phyloP scores from a whole-genome alignment of 30 jellyfish, hydroid and myxozoan genomes.

The Hydractinia echinata region DNA sequence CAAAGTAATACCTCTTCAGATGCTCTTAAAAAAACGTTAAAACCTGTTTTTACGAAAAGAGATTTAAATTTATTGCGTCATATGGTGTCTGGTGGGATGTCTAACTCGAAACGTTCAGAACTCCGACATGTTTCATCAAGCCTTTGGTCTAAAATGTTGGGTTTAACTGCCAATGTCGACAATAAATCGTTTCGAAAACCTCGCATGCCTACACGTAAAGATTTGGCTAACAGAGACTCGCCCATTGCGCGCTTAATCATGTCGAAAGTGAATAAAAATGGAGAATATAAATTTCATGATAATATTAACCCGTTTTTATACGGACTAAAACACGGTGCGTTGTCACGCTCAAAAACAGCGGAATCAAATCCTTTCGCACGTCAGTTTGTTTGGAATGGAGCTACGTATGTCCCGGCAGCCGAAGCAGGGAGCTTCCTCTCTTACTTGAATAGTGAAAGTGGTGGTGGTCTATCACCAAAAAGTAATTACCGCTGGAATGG shows the following conservation, averaged over 20 bases:
- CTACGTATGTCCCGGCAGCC: constrained; percentile 12
- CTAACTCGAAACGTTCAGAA: constrained; percentile 29
- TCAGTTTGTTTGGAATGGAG: constrained; percentile 42
- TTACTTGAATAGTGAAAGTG: constrained; percentile 9
- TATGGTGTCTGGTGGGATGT: constrained; percentile 21
- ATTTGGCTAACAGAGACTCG: constrained; percentile 20
- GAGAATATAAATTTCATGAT: not conserved
- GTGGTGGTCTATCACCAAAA: constrained; percentile 19
- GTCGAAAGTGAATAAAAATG: constrained; percentile 20
- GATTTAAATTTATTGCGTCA: constrained; percentile 30
- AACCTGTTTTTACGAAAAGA: constrained; percentile 19
- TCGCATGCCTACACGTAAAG: constrained; percentile 13
- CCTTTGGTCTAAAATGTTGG: constrained; percentile 80
- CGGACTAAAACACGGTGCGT: not conserved
- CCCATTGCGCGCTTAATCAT: constrained; percentile 18
- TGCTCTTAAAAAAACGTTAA: not conserved
- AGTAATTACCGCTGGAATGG: constrained; percentile 25
- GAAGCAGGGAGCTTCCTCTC: constrained; percentile 2
- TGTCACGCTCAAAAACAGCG: not conserved
- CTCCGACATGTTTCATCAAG: constrained; percentile 17
- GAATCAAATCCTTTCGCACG: constrained; percentile 14
- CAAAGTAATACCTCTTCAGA: not conserved
- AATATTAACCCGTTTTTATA: constrained; percentile 19
- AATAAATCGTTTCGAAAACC: constrained; percentile 4
- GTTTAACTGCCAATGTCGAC: constrained; percentile 49